Percentiles rank a stretch among this genome's conserved stretches.
These are phyloP conservation scores for Clarias platycephalus DNA, from an alignment of 2,797 vertebrate species.

Conservation along the genomic window DNA sequence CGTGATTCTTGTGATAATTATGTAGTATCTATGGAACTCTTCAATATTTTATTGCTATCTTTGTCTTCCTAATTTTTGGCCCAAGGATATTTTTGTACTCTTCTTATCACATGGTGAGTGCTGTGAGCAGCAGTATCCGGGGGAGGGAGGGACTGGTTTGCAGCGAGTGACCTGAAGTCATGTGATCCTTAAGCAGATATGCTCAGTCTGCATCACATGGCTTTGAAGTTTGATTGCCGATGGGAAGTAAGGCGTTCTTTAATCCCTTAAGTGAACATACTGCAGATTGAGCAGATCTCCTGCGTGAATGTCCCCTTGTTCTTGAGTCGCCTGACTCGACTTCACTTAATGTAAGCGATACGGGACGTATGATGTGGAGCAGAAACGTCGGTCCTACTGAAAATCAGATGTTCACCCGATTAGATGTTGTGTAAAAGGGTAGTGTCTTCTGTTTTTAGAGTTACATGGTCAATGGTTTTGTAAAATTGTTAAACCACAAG, in stretches of 20 bases:
- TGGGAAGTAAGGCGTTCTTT: neutral
- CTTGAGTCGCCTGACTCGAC: neutral
- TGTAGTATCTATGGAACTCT: neutral
- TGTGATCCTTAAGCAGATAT: constrained; percentile 15
- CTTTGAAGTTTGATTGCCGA: constrained; percentile 32
- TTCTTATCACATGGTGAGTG: neutral
- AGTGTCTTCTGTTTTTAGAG: neutral
- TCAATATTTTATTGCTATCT: neutral
- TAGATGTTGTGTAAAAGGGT: neutral
- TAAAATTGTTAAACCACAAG: neutral
- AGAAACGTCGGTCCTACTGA: neutral
- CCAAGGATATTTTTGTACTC: neutral
- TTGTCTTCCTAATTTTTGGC: neutral
- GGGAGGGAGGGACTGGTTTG: neutral
- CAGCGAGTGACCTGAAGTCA: constrained; percentile 53
- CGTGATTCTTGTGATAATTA: neutral
- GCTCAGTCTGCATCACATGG: constrained; percentile 26
- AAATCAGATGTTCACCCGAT: constrained; percentile 12
- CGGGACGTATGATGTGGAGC: neutral
- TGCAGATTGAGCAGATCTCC: neutral
- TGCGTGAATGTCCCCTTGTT: neutral
- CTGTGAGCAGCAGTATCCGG: neutral
- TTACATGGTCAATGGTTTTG: neutral
- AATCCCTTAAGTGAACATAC: neutral
- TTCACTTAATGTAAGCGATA: neutral